Conservation (phyloP, 2,113 vertebrate species). For the Harpagus bidentatus region DNA sequence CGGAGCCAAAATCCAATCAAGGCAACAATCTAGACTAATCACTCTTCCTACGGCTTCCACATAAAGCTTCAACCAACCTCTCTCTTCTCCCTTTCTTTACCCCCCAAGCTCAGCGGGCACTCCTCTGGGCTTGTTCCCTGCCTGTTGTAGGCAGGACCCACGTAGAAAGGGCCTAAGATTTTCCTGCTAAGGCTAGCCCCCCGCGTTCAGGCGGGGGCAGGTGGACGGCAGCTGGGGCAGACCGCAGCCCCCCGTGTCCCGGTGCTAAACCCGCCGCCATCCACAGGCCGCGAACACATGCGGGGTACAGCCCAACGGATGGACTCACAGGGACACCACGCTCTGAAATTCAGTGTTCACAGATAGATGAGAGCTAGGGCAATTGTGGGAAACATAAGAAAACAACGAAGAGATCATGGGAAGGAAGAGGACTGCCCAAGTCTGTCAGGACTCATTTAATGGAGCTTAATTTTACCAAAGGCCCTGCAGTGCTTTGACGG, state of each 20-base stretch:
- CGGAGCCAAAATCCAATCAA: background rate
- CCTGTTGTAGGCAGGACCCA: background rate
- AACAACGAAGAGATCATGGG: background rate
- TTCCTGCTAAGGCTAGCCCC: background rate
- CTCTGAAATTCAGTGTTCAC: background rate
- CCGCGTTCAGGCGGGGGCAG: background rate
- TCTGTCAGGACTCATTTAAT: background rate
- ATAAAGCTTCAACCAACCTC: background rate
- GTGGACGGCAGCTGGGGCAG: background rate
- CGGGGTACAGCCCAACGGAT: accelerated
- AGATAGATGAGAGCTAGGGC: background rate
- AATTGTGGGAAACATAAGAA: background rate
- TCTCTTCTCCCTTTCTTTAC: background rate
- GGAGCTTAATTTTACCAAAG: background rate
- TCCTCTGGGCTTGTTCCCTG: background rate
- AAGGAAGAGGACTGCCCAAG: background rate
- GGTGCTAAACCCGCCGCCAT: background rate
- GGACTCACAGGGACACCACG: accelerated
- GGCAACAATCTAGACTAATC: background rate
- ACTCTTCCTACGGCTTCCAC: background rate
- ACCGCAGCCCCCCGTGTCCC: accelerated
- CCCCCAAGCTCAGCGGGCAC: background rate
- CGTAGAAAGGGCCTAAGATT: accelerated
- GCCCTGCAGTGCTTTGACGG: background rate
- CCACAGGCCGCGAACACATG: background rate